A percentile compares a stretch with the other conserved stretches of the same genome.
Conservation (phyloP, 2,888 invertebrate species). For the Proisotoma minuta region DNA sequence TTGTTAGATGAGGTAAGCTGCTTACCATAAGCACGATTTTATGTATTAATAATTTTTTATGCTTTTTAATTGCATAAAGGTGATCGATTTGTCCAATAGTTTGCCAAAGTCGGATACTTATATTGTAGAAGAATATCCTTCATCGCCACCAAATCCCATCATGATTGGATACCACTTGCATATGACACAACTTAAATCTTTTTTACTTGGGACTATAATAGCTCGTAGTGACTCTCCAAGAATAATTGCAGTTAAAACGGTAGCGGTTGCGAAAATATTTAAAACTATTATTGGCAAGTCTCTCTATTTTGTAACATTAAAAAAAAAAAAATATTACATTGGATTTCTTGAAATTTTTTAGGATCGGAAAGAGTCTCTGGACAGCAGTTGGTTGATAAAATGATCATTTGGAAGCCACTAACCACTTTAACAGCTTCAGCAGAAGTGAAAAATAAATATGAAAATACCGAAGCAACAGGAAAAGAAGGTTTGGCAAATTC, state of each 20-base stretch:
- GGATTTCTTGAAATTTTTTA: neutral
- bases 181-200: conserved; percentile 31
- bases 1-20: conserved; percentile 23
- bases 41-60: neutral
- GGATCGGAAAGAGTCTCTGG: conserved; percentile 43
- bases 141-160: conserved; percentile 11
- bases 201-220: conserved; percentile 30
- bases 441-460: conserved; percentile 14
- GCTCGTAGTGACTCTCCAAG: conserved; percentile 15
- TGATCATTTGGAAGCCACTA: conserved; percentile 16
- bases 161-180: conserved; percentile 31
- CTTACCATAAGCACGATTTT: neutral
- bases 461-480: conserved; percentile 10
- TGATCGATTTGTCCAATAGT: conserved; percentile 17
- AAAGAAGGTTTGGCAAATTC: conserved; percentile 36
- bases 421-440: conserved; percentile 11
- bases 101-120: conserved; percentile 34
- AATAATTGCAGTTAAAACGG: conserved; percentile 32
- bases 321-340: neutral
- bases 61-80: conserved; percentile 23
- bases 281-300: conserved; percentile 38
- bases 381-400: conserved; percentile 31
- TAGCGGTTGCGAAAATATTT: conserved; percentile 34
- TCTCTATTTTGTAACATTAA: neutral
- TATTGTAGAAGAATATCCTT: conserved; percentile 36